phyloP scores from a whole-genome alignment of 2,113 vertebrate species.

The Solea solea region DNA sequence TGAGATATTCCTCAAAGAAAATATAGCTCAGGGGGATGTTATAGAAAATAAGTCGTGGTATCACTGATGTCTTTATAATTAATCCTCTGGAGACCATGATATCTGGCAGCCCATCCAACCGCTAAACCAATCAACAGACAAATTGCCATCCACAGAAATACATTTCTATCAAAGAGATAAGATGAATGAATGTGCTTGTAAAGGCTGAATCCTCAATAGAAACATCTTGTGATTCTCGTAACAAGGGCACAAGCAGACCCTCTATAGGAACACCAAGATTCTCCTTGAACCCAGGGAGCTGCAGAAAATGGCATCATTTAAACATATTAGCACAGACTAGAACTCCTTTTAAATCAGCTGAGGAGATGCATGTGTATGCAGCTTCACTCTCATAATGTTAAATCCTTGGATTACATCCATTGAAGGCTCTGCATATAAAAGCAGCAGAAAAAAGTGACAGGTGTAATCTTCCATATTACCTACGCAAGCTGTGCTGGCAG shows the following conservation, averaged over 20 bases:
- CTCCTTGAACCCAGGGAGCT: constrained; percentile 37
- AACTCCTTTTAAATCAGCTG: constrained; percentile 33
- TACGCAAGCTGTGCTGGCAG: constrained; percentile 55
- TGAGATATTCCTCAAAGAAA: constrained; percentile 13
- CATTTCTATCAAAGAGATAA: too few species aligned
- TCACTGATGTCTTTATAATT: neutral
- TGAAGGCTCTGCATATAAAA: constrained; percentile 61
- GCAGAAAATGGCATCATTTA: constrained; percentile 30
- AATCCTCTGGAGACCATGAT: neutral
- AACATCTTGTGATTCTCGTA: constrained; percentile 7
- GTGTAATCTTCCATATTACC: constrained; percentile 73
- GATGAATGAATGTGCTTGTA: too few species aligned
- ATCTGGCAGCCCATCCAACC: neutral
- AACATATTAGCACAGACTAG: constrained; percentile 45
- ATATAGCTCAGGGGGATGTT: too few species aligned
- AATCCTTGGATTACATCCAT: constrained; percentile 79
- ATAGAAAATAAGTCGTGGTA: too few species aligned
- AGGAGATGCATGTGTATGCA: constrained; percentile 26
- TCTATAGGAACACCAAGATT: constrained; percentile 7
- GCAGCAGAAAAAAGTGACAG: constrained; percentile 66
- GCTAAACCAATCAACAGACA: too few species aligned
- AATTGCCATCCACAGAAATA: neutral
- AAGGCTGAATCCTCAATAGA: neutral
- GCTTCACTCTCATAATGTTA: constrained; percentile 50
- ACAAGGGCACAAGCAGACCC: constrained; percentile 8